A percentile compares a stretch with the other conserved stretches of the same genome.
Conservation (phyloP, 2,797 vertebrate species). For the Syncerus caffer region DNA sequence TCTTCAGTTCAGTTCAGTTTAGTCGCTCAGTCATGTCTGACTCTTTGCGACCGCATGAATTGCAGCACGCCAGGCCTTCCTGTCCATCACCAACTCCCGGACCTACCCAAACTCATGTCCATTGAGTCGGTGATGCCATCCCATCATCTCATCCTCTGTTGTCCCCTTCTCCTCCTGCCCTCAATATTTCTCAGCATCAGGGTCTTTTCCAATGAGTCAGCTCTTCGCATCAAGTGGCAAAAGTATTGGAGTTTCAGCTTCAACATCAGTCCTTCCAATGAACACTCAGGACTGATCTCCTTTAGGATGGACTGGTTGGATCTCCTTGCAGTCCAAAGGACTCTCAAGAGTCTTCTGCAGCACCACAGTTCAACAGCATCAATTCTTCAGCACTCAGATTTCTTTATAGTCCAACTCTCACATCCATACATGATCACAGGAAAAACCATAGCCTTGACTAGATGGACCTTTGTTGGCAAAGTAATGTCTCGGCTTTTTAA, state of each 20-base stretch:
- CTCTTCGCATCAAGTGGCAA: not conserved
- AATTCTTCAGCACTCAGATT: not conserved
- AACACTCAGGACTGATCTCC: not conserved
- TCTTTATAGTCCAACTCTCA: not conserved
- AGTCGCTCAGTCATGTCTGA: rapidly evolving
- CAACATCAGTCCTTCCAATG: not conserved
- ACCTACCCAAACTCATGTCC: not conserved
- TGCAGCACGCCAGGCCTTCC: not conserved
- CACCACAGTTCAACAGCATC: not conserved
- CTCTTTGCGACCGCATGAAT: not conserved
- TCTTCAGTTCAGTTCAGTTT: not conserved
- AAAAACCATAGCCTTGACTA: not conserved
- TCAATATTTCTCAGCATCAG: not conserved
- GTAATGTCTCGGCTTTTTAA: not conserved
- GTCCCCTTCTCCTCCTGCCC: not conserved
- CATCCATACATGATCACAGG: not conserved
- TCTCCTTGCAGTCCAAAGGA: not conserved
- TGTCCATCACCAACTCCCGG: not conserved
- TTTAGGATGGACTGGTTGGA: not conserved
- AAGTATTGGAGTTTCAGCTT: not conserved
- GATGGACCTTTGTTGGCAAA: not conserved
- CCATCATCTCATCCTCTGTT: not conserved
- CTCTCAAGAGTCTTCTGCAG: not conserved
- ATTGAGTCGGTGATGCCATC: not conserved
- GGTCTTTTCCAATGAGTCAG: not conserved